Conservation (phyloP, 2,888 invertebrate genomes). For the Terebella lapidaria region DNA sequence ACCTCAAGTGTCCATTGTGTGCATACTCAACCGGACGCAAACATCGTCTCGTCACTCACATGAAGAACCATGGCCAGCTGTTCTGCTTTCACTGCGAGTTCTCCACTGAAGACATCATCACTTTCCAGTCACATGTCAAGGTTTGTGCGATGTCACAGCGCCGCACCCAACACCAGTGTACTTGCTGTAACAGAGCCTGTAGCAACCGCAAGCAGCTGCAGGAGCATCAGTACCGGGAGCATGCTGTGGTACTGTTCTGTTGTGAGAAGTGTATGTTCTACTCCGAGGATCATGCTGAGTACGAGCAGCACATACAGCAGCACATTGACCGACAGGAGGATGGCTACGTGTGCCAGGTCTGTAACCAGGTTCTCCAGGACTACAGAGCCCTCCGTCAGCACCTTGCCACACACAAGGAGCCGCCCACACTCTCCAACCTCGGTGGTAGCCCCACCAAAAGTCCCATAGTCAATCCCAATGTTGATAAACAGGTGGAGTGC, state of each 20-base stretch:
- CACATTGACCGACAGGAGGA: slow-evolving; percentile 12
- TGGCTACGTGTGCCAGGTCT: slow-evolving; percentile 9
- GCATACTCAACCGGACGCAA: slow-evolving; percentile 21
- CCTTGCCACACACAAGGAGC: neutral
- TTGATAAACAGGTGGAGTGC: neutral
- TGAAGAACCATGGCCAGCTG: slow-evolving; percentile 23
- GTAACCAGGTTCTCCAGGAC: slow-evolving; percentile 6
- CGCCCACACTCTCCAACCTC: neutral
- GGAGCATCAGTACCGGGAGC: slow-evolving; percentile 14
- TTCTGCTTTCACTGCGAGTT: slow-evolving; percentile 23
- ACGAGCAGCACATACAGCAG: slow-evolving; percentile 7
- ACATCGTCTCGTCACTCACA: slow-evolving; percentile 23
- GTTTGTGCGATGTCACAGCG: slow-evolving; percentile 7
- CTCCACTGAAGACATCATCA: slow-evolving; percentile 14
- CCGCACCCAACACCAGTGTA: slow-evolving; percentile 11
- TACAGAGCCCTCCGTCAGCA: slow-evolving; percentile 1
- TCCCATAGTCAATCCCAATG: neutral
- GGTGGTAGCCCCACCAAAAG: neutral
- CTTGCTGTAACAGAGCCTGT: slow-evolving; percentile 13
- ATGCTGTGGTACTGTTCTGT: slow-evolving; percentile 9
- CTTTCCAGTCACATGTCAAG: slow-evolving; percentile 17
- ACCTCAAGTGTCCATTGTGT: slow-evolving; percentile 22
- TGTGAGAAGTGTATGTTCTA: slow-evolving; percentile 18
- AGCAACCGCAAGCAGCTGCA: slow-evolving; percentile 7
- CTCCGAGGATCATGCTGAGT: slow-evolving; percentile 2